These are phyloP conservation scores for Toxotes lorentzi DNA, from an alignment of 2,797 vertebrate genomes.

Conservation along the genomic window DNA sequence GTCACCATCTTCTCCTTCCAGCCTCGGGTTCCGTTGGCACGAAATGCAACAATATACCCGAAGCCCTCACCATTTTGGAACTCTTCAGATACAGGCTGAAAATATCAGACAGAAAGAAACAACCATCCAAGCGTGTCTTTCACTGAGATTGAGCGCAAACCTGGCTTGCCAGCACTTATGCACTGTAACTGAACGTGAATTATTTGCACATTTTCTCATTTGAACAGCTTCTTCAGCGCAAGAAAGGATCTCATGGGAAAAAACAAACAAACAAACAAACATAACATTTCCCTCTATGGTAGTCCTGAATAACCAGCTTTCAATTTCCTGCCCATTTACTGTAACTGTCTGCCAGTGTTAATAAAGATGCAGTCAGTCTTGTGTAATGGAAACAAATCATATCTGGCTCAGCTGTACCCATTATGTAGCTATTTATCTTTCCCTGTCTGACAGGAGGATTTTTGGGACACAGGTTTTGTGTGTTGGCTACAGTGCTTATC, in stretches of 20 bases:
- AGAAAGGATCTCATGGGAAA: slow-evolving; percentile 19
- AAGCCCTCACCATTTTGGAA: slow-evolving; percentile 98
- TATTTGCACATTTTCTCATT: slow-evolving; percentile 58
- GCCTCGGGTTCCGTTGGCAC: slow-evolving; percentile 94
- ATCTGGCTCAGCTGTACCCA: slow-evolving; percentile 66
- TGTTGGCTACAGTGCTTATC: slow-evolving; percentile 49
- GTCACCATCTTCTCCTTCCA: slow-evolving; percentile 99
- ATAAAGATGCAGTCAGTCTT: slow-evolving; percentile 71
- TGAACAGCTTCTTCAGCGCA: slow-evolving; percentile 41
- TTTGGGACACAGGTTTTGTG: slow-evolving; percentile 52
- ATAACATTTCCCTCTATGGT: slow-evolving; percentile 22
- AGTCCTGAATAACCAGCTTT: slow-evolving; percentile 39
- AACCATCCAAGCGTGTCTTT: slow-evolving; percentile 2
- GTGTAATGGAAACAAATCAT: slow-evolving; percentile 77
- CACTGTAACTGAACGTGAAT: slow-evolving; percentile 21
- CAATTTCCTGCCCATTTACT: slow-evolving; percentile 50
- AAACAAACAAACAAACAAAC: background rate
- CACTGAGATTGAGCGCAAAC: slow-evolving; percentile 9
- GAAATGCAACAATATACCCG: slow-evolving; percentile 97
- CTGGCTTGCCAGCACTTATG: background rate
- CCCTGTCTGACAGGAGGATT: slow-evolving; percentile 60
- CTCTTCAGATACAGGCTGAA: slow-evolving; percentile 96
- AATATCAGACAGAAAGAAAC: background rate
- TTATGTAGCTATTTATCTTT: slow-evolving; percentile 72
- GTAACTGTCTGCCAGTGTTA: slow-evolving; percentile 67